Percentiles rank a stretch among this genome's conserved stretches.
phyloP scores from a whole-genome alignment of 1,140 invertebrate genomes.

The Solen grandis region DNA sequence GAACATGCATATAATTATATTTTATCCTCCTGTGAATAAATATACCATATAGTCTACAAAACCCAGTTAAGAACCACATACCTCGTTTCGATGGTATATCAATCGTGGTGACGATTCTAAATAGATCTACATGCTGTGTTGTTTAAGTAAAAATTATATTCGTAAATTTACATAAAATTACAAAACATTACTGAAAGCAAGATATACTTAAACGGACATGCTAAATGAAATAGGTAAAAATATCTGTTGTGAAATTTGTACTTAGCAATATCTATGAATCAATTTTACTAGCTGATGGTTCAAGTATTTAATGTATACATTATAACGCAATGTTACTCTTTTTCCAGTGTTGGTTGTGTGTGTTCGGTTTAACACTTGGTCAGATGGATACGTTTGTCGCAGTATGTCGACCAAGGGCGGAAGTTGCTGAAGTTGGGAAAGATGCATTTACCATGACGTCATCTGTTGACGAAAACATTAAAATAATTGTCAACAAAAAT shows the following conservation, averaged over 20 bases:
- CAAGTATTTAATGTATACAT: neutral
- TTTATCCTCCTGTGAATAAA: neutral
- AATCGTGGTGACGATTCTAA: neutral
- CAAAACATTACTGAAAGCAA: too few species aligned
- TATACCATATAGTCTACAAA: neutral
- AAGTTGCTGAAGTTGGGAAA: slow-evolving; percentile 12
- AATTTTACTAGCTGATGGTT: neutral
- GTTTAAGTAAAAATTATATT: too few species aligned
- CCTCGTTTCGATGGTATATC: neutral
- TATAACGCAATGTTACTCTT: neutral
- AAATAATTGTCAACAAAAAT: slow-evolving; percentile 18
- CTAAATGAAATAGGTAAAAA: too few species aligned
- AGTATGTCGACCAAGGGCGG: slow-evolving; percentile 7
- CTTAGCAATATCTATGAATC: neutral
- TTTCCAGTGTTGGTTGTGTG: neutral
- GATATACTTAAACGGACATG: too few species aligned
- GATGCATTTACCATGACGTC: neutral
- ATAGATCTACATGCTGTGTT: neutral
- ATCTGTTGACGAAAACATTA: slow-evolving; percentile 1
- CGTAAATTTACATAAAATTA: too few species aligned
- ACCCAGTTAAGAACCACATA: neutral
- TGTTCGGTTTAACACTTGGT: neutral
- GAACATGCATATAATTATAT: too few species aligned
- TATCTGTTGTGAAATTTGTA: neutral
- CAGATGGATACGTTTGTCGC: neutral